Evolutionary conservation across 2,888 invertebrate genomes (phyloP).

Genomic region (Ormyrus nitidulus): DNA sequence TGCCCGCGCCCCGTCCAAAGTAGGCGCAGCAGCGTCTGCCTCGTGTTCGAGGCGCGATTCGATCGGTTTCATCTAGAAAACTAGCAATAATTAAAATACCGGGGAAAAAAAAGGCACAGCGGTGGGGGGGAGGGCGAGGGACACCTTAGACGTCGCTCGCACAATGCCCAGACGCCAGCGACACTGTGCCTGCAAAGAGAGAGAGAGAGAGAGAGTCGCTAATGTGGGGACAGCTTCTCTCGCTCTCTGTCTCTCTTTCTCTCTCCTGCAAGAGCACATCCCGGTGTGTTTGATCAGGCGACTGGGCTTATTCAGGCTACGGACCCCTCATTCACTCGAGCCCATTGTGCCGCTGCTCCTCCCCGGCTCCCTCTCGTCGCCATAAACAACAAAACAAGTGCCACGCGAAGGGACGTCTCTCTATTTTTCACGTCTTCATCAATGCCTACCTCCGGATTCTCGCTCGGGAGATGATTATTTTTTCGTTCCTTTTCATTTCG

Average conservation of each 20-base stretch:
- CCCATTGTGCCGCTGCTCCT: neutral
- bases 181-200: constrained; percentile 26
- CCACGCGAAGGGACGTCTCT: constrained; percentile 1
- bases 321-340: neutral
- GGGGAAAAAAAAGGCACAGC: too few relatives aligned
- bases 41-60: too few relatives aligned
- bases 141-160: neutral
- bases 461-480: too few relatives aligned
- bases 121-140: too few relatives aligned
- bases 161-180: constrained; percentile 43
- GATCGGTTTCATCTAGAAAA: too few relatives aligned
- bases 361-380: neutral
- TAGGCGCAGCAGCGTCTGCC: too few relatives aligned
- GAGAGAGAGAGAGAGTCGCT: neutral
- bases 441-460: neutral
- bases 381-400: constrained; percentile 52
- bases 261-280: constrained; percentile 17
- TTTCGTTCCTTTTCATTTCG: neutral
- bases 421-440: constrained; percentile 23
- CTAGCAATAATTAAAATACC: too few relatives aligned
- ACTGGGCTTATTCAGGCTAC: constrained; percentile 51
- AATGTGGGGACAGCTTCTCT: constrained; percentile 20
- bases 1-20: neutral
- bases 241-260: neutral
- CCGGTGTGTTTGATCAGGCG: constrained; percentile 65